These are phyloP conservation scores for Drosophila saltans DNA, from an alignment of 1,140 invertebrate species.

Conservation along the genomic window DNA sequence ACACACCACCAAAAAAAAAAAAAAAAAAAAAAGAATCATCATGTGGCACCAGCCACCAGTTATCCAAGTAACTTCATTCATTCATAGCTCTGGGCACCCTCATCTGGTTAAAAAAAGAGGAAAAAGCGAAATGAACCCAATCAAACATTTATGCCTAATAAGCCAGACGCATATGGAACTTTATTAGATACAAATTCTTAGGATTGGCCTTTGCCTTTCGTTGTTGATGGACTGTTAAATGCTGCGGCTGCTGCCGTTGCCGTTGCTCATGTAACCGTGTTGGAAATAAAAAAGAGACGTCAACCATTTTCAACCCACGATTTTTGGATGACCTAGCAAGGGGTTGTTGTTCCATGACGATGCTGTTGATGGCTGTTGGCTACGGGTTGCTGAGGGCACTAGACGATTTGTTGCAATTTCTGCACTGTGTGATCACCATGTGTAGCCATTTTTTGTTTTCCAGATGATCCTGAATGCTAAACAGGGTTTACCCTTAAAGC, in stretches of 20 bases:
- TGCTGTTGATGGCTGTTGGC: conserved; percentile 19
- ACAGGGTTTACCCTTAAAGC: conserved; percentile 59
- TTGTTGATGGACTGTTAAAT: conserved; percentile 27
- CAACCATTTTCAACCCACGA: conserved; percentile 68
- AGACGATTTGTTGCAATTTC: conserved; percentile 63
- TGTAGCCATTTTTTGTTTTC: conserved; percentile 72
- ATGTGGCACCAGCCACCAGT: conserved; percentile 24
- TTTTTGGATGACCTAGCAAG: conserved; percentile 49
- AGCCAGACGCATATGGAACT: conserved; percentile 70
- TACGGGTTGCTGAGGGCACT: conserved; percentile 41
- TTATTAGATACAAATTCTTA: conserved; percentile 78
- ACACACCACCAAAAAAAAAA: conserved; percentile 11
- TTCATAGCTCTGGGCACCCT: conserved; percentile 53
- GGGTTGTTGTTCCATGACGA: conserved; percentile 34
- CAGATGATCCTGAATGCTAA: conserved; percentile 46
- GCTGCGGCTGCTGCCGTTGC: conserved; percentile 15
- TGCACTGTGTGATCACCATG: conserved; percentile 43
- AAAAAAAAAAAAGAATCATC: neutral
- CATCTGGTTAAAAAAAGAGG: conserved; percentile 31
- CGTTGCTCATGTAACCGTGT: conserved; percentile 38
- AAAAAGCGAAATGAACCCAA: conserved; percentile 49
- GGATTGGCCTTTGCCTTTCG: conserved; percentile 33
- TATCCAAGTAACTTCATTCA: conserved; percentile 19
- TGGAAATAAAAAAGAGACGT: conserved; percentile 49
- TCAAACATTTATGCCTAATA: conserved; percentile 73